Evolutionary conservation across 2,113 vertebrate genomes (phyloP).

Genomic region (Coturnix japonica): DNA sequence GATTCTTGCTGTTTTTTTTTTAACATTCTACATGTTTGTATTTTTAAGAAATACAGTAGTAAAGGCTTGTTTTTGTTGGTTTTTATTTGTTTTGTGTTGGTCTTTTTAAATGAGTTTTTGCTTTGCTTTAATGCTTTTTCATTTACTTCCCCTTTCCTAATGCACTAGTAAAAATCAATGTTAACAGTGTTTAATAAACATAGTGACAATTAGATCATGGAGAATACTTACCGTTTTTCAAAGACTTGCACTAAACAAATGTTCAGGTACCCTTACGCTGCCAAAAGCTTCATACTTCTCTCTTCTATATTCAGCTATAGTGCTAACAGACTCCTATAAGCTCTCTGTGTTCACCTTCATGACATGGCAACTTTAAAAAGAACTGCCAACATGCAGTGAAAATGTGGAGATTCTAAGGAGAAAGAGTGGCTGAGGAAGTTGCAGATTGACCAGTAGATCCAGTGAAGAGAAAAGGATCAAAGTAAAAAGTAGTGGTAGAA

Average conservation of each 20-base stretch:
- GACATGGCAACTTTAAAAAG: not conserved
- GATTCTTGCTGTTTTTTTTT: not conserved
- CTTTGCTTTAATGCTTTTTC: not conserved
- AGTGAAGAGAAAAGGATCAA: not conserved
- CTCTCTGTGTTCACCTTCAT: fast-evolving
- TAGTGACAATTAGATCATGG: not conserved
- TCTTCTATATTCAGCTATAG: not conserved
- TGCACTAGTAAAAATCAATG: not conserved
- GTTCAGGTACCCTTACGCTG: not conserved
- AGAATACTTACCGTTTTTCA: not conserved
- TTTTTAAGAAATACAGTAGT: not conserved
- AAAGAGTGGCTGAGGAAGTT: not conserved
- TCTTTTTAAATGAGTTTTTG: not conserved
- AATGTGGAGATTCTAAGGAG: not conserved
- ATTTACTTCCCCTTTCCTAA: not conserved
- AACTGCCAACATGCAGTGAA: not conserved
- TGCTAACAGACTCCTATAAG: not conserved
- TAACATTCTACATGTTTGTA: not conserved
- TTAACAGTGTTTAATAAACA: not conserved
- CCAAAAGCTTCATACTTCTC: not conserved
- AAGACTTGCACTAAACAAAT: not conserved
- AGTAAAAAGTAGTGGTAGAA: not conserved
- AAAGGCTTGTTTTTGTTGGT: not conserved
- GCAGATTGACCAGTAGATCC: not conserved
- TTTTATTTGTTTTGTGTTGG: not conserved